phyloP scores from a whole-genome alignment of 2,888 invertebrate species.

The Pinctada fucata region DNA sequence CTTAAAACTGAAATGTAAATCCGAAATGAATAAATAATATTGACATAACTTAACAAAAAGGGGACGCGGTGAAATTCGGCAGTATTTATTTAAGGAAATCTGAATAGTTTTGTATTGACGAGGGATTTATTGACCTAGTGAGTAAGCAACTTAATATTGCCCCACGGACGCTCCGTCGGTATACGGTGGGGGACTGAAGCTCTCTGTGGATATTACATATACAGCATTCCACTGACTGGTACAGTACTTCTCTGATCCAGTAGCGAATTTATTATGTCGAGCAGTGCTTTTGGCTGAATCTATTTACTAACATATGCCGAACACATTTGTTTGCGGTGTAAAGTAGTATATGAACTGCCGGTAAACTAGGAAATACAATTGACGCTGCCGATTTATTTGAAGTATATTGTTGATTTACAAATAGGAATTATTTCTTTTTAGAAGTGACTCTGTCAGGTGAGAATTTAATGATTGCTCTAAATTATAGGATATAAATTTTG shows the following conservation, averaged over 20 bases:
- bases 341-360: not conserved
- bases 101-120: not conserved
- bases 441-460: not conserved
- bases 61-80: not conserved
- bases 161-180: not conserved
- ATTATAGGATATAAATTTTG: not conserved
- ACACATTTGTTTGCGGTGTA: not conserved
- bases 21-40: not conserved
- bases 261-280: not conserved
- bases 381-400: not conserved
- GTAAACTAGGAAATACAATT: not conserved
- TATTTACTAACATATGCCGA: slow-evolving; percentile 1
- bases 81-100: not conserved
- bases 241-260: too few relatives aligned
- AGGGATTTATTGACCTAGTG: not conserved
- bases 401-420: not conserved
- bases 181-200: too few relatives aligned
- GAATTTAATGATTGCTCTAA: not conserved
- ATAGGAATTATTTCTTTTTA: slow-evolving; percentile 4
- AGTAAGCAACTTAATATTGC: slow-evolving; percentile 5
- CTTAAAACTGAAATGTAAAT: too few relatives aligned
- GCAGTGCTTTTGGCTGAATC: not conserved
- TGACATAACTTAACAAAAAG: not conserved
- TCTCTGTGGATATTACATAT: too few relatives aligned
- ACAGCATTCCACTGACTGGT: too few relatives aligned